Evolutionary conservation across 2,113 vertebrate genomes (phyloP).

Genomic region (Ictalurus punctatus): DNA sequence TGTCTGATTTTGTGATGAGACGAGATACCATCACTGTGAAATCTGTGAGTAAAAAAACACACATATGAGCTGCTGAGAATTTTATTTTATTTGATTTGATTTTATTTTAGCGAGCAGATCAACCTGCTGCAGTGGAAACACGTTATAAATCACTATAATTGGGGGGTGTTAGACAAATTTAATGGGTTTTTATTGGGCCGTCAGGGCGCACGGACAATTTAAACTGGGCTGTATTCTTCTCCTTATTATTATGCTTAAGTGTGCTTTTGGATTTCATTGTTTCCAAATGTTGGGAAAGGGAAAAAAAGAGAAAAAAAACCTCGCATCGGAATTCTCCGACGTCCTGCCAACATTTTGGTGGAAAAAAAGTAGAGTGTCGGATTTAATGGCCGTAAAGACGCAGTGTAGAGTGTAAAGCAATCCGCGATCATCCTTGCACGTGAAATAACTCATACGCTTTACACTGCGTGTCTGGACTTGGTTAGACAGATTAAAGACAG

Average conservation of each 20-base stretch:
- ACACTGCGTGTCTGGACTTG: neutral
- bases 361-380: neutral
- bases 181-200: slow-evolving; percentile 43
- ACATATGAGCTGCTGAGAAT: neutral
- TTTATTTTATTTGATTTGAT: neutral
- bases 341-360: slow-evolving; percentile 5
- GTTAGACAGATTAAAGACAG: slow-evolving; percentile 21
- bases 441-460: neutral
- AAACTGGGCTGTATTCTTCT: slow-evolving; percentile 28
- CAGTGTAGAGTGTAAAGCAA: neutral
- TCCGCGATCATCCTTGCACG: neutral
- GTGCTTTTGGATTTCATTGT: slow-evolving; percentile 32
- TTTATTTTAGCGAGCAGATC: neutral
- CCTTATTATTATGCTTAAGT: slow-evolving; percentile 36
- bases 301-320: slow-evolving; percentile 12
- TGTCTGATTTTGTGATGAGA: slow-evolving; percentile 32
- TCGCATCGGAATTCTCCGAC: slow-evolving; percentile 8
- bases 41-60: neutral
- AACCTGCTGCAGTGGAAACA: slow-evolving; percentile 28
- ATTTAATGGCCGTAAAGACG: slow-evolving; percentile 12
- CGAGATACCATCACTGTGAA: neutral
- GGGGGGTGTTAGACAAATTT: slow-evolving; percentile 12
- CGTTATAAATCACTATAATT: slow-evolving; percentile 40
- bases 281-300: slow-evolving; percentile 21
- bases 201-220: slow-evolving; percentile 45